Evolutionary conservation across 2,888 invertebrate genomes (phyloP).

Genomic region (Pseudolycoriella hygida): DNA sequence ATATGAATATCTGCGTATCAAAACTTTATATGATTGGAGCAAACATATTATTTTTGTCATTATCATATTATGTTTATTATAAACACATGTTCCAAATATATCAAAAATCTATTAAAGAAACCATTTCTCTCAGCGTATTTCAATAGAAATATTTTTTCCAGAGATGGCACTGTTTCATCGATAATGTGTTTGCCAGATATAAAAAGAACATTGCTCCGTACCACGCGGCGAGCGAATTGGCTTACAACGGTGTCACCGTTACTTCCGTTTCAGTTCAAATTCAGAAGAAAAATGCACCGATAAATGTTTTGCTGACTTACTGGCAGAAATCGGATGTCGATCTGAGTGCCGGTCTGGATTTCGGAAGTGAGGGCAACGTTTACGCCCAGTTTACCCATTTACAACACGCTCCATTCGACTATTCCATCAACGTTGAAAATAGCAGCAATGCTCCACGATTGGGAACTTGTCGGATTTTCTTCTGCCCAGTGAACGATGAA

Average conservation of each 20-base stretch:
- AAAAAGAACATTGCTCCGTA: slow-evolving; percentile 19
- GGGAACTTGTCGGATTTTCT: slow-evolving; percentile 36
- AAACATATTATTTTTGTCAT: no score
- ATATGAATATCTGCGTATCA: no score
- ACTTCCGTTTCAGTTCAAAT: slow-evolving; percentile 16
- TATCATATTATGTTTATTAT: no score
- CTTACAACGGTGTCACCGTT: slow-evolving; percentile 12
- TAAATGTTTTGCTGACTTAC: slow-evolving; percentile 47
- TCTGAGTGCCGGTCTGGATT: slow-evolving; percentile 64
- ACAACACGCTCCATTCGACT: slow-evolving; percentile 46
- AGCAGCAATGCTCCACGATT: slow-evolving; percentile 6
- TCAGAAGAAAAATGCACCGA: slow-evolving; percentile 14
- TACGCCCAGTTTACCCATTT: slow-evolving; percentile 49
- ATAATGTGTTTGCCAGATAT: slow-evolving; percentile 17
- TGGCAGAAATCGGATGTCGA: slow-evolving; percentile 71
- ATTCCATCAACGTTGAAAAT: slow-evolving; percentile 39
- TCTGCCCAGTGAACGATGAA: slow-evolving; percentile 52
- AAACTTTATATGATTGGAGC: no score
- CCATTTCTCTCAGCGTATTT: no score
- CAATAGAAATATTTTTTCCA: no score
- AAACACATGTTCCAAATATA: no score
- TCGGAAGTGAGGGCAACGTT: slow-evolving; percentile 50
- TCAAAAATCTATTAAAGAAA: no score
- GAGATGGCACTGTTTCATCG: slow-evolving; percentile 22
- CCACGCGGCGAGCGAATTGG: slow-evolving; percentile 1